phyloP scores from a whole-genome alignment of 2,113 vertebrate species.

The Grammomys surdaster region DNA sequence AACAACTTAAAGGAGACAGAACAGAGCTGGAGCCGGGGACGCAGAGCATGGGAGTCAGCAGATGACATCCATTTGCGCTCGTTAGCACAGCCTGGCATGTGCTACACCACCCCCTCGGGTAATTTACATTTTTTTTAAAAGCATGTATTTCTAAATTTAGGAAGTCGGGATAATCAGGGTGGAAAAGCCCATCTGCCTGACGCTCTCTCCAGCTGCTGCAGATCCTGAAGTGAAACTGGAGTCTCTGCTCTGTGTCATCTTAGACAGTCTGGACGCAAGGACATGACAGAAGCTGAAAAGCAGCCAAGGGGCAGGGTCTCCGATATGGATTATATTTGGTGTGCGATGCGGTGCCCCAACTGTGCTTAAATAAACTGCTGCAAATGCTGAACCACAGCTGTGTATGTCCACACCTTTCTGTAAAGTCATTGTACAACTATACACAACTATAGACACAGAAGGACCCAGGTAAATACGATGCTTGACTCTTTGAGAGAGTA shows the following conservation, averaged over 20 bases:
- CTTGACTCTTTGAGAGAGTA: not conserved
- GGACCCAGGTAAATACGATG: not conserved
- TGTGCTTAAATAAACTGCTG: not conserved
- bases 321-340: not conserved
- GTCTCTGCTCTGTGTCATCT: slow-evolving; percentile 84
- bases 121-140: slow-evolving; percentile 89
- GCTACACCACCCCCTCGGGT: slow-evolving; percentile 89
- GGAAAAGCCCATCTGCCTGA: slow-evolving; percentile 93
- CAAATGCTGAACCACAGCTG: not conserved
- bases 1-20: slow-evolving; percentile 63
- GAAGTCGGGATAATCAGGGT: slow-evolving; percentile 90
- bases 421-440: not conserved
- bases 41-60: slow-evolving; percentile 84
- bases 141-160: slow-evolving; percentile 91
- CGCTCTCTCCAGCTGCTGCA: slow-evolving; percentile 89
- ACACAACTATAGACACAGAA: not conserved
- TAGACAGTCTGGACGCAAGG: slow-evolving; percentile 69
- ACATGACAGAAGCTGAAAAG: slow-evolving; percentile 63
- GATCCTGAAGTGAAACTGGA: slow-evolving; percentile 87
- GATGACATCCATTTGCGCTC: slow-evolving; percentile 89
- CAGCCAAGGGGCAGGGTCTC: not conserved
- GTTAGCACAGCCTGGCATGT: slow-evolving; percentile 88
- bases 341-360: not conserved
- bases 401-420: not conserved
- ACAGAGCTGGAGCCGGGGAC: slow-evolving; percentile 75